Evolutionary conservation across 2,888 invertebrate genomes (phyloP), one percentile per base, ranked within the genome.

Genomic region (Oithona nana): DNA sequence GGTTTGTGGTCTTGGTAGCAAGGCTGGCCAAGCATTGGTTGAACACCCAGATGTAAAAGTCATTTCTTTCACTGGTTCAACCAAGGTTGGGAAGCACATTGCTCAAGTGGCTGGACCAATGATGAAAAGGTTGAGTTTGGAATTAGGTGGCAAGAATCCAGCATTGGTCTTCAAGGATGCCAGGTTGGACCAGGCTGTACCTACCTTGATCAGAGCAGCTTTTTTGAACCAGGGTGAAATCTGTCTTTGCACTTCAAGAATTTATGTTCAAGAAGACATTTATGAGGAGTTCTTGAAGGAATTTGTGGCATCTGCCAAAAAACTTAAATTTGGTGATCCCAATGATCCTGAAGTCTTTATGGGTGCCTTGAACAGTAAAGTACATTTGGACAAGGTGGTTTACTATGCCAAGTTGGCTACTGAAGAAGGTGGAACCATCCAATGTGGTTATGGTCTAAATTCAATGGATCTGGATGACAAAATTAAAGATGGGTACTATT

Each of bases 81-180:
- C 77, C 3, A 70, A 68, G 4, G 74, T 73, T 22, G 57, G 57
- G 3, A 16, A 16, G 11, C n/a, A 26, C n/a, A 59, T 59, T 26
- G 48, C 59, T 8, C n/a, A 26, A 20, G 31, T 52, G 26, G 68
- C 73, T 16, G 73, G 77, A 1, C 72, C 72, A 1, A 57, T 66
- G 20, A 68, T 71, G 63, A 79, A 78, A 68, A 78, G 77, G 68
- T 69, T 79, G 1, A 78, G 78, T 2, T 69, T 79, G 16, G 79
- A 79, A 72, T 75, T 78, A 69, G 79, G 79, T 29, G 79, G 79
- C 0, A 79, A 79, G 68, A 79, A 79, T 69, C 73, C 78, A 1
- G 76, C 74, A 6, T 71, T 79, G 11, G 72, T 79, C 4, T 78
- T 77, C 66, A 70, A 70, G 48, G 76, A 77, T 68, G 73, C 73